Conservation (phyloP, 2,797 vertebrate species). For the Lemur catta region DNA sequence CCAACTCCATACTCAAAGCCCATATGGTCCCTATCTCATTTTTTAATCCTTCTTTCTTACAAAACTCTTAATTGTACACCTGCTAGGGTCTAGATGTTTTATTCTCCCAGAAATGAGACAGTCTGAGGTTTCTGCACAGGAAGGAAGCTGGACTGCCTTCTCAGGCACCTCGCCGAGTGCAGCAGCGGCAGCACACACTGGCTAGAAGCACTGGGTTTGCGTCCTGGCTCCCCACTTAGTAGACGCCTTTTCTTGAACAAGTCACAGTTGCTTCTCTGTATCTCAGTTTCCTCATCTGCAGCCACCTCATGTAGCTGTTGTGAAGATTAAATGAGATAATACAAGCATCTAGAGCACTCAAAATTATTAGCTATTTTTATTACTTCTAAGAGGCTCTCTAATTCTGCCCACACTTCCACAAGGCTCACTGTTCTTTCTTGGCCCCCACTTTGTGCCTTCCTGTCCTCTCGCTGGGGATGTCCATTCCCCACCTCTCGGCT, state of each 20-base stretch:
- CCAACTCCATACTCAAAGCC: background rate
- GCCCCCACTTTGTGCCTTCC: background rate
- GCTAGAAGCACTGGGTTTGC: no score
- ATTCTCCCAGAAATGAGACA: background rate
- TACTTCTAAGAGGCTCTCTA: background rate
- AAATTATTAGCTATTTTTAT: background rate
- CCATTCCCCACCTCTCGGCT: background rate
- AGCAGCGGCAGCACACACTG: background rate
- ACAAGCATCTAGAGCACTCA: background rate
- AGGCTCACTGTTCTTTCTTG: background rate
- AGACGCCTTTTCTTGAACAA: background rate
- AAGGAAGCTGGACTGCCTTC: background rate
- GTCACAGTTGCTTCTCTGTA: background rate
- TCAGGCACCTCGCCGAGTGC: background rate
- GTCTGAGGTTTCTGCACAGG: background rate
- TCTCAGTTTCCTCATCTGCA: background rate
- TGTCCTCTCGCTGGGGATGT: background rate
- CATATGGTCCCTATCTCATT: background rate
- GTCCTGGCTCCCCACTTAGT: background rate
- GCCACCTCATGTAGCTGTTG: background rate
- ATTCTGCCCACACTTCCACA: background rate
- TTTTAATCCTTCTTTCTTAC: constrained; percentile 4
- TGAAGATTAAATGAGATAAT: background rate
- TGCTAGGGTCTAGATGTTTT: background rate
- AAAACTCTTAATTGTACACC: constrained; percentile 5